A percentile compares a stretch with the other conserved stretches of the same genome.
These are phyloP conservation scores for Trichogramma pretiosum DNA, from an alignment of 1,140 invertebrate genomes.

Conservation along the genomic window DNA sequence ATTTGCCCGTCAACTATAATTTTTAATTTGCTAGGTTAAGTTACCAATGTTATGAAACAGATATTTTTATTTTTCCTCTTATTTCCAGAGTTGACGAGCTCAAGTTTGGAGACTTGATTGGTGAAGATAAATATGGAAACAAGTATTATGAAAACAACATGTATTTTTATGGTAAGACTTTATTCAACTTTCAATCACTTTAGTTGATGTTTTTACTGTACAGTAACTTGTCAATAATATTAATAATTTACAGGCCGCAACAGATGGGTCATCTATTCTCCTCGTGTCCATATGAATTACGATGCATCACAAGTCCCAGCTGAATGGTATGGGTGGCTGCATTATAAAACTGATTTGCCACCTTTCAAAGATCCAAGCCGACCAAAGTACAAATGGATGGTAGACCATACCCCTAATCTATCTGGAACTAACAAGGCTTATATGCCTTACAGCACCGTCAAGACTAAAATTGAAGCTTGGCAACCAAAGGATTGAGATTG, in stretches of 20 bases:
- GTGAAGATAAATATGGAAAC: slow-evolving; percentile 92
- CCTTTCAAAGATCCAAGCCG: slow-evolving; percentile 58
- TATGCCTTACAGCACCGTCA: slow-evolving; percentile 81
- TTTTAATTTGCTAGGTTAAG: too few relatives aligned
- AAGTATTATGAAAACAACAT: slow-evolving; percentile 90
- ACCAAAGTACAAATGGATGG: slow-evolving; percentile 79
- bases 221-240: not conserved
- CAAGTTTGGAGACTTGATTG: slow-evolving; percentile 78
- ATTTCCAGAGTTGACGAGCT: slow-evolving; percentile 72
- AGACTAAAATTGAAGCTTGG: slow-evolving; percentile 80
- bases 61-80: slow-evolving; percentile 22
- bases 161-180: slow-evolving; percentile 76
- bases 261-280: slow-evolving; percentile 86
- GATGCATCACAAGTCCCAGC: slow-evolving; percentile 88
- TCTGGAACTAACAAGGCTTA: slow-evolving; percentile 74
- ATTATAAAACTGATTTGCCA: slow-evolving; percentile 61
- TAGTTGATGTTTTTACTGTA: too few relatives aligned
- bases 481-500: slow-evolving; percentile 46
- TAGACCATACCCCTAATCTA: slow-evolving; percentile 72
- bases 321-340: slow-evolving; percentile 85
- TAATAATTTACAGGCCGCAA: slow-evolving; percentile 57
- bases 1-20: too few relatives aligned
- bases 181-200: too few relatives aligned
- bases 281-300: slow-evolving; percentile 72
- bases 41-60: slow-evolving; percentile 12